phyloP scores from a whole-genome alignment of 2,113 vertebrate genomes.

The Chinchilla lanigera region DNA sequence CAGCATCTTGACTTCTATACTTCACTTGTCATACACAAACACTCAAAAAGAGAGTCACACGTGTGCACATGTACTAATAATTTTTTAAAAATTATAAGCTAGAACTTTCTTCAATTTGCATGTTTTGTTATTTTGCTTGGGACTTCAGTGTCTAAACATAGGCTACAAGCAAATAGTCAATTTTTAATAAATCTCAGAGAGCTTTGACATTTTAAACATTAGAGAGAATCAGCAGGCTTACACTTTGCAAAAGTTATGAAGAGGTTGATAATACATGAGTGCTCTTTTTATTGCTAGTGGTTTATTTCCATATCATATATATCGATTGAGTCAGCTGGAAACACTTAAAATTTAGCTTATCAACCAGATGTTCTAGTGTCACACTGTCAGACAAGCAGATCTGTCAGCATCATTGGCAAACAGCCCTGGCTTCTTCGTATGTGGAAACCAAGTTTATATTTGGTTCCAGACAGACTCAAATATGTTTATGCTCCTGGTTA shows the following conservation, averaged over 20 bases:
- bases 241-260: neutral
- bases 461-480: slow-evolving; percentile 59
- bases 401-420: neutral
- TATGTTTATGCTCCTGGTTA: slow-evolving; percentile 65
- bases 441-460: slow-evolving; percentile 54
- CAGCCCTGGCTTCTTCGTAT: slow-evolving; percentile 25
- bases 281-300: neutral
- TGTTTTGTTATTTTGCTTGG: neutral
- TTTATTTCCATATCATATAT: neutral
- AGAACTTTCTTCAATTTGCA: slow-evolving; percentile 30
- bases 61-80: neutral
- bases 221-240: neutral
- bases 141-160: neutral
- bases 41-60: neutral
- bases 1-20: neutral
- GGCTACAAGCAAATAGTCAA: neutral
- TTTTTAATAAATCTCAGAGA: neutral
- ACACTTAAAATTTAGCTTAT: neutral
- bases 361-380: neutral
- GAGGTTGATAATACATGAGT: neutral
- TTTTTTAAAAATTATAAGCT: neutral
- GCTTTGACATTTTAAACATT: neutral
- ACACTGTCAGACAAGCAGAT: neutral
- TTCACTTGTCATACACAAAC: neutral
- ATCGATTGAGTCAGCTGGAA: slow-evolving; percentile 1